A percentile compares a stretch with the other conserved stretches of the same genome.
Evolutionary conservation across 2,888 invertebrate genomes (phyloP).

Genomic region (Luperina nickerlii): DNA sequence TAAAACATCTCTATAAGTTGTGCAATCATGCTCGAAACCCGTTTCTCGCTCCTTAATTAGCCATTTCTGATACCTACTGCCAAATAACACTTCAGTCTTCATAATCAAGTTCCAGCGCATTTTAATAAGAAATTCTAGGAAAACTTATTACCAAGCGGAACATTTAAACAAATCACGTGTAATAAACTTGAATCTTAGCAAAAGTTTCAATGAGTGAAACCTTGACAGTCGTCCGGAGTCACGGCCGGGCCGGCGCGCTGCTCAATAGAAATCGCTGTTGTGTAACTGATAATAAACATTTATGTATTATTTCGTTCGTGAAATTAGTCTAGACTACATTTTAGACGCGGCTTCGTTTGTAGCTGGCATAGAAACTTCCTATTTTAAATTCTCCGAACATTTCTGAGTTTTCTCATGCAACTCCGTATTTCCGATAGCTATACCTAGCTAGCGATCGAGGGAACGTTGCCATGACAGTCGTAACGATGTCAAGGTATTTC

Average conservation of each 20-base stretch:
- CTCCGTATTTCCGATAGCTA: constrained; percentile 1
- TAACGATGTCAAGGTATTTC: constrained; percentile 51
- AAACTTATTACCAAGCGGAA: constrained; percentile 34
- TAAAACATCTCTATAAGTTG: constrained; percentile 11
- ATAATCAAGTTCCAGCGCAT: constrained; percentile 12
- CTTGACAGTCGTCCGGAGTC: constrained; percentile 64
- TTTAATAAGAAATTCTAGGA: constrained; percentile 16
- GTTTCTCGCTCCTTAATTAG: constrained; percentile 19
- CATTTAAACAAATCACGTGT: constrained; percentile 61
- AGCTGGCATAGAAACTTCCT: constrained; percentile 16
- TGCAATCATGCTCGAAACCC: constrained; percentile 25
- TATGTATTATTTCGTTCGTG: constrained; percentile 51
- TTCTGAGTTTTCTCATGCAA: constrained; percentile 7
- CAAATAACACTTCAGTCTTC: constrained; percentile 20
- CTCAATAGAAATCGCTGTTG: constrained; percentile 65
- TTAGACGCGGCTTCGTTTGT: constrained; percentile 30
- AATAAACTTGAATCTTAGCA: constrained; percentile 61
- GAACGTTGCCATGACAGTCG: constrained; percentile 20
- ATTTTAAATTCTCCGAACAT: constrained; percentile 12
- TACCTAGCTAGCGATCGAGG: background rate
- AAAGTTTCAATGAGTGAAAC: constrained; percentile 68
- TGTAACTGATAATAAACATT: constrained; percentile 65
- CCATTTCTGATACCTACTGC: constrained; percentile 16
- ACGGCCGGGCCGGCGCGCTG: constrained; percentile 48
- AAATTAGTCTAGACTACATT: constrained; percentile 55